Evolutionary conservation across 2,113 vertebrate species (phyloP).

Genomic region (Bungarus multicinctus): DNA sequence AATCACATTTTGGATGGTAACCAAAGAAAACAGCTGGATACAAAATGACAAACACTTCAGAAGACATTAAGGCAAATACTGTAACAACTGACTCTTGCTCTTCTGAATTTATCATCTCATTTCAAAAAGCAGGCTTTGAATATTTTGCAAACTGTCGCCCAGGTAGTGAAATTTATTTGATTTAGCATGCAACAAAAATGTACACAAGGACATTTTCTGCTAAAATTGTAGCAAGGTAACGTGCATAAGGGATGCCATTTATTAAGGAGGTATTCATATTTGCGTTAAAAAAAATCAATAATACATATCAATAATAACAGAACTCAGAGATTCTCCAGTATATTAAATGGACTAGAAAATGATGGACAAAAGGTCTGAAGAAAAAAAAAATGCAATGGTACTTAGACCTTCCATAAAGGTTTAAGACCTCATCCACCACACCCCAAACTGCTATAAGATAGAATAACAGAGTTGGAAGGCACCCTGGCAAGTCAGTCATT

Average conservation of each 20-base stretch:
- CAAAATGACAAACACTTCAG: neutral
- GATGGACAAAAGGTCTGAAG: neutral
- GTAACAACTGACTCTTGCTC: neutral
- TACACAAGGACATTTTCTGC: neutral
- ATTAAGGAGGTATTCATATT: neutral
- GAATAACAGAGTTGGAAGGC: too few species aligned
- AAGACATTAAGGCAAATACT: neutral
- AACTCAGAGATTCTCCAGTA: neutral
- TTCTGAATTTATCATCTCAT: neutral
- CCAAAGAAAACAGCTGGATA: neutral
- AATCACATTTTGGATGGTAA: neutral
- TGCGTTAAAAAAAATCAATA: neutral
- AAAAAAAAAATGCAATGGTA: too few species aligned
- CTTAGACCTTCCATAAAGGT: too few species aligned
- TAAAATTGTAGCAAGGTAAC: neutral
- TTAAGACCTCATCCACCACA: too few species aligned
- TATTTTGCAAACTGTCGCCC: neutral
- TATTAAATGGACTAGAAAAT: neutral
- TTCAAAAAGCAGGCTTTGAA: neutral
- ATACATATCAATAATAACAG: neutral
- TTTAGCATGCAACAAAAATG: neutral
- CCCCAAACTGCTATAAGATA: too few species aligned
- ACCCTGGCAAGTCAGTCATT: too few species aligned
- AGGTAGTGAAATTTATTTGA: neutral
- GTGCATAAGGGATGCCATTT: neutral